These are phyloP conservation scores for Urosaurus nigricauda DNA, from an alignment of 2,797 vertebrate genomes.

Conservation along the genomic window DNA sequence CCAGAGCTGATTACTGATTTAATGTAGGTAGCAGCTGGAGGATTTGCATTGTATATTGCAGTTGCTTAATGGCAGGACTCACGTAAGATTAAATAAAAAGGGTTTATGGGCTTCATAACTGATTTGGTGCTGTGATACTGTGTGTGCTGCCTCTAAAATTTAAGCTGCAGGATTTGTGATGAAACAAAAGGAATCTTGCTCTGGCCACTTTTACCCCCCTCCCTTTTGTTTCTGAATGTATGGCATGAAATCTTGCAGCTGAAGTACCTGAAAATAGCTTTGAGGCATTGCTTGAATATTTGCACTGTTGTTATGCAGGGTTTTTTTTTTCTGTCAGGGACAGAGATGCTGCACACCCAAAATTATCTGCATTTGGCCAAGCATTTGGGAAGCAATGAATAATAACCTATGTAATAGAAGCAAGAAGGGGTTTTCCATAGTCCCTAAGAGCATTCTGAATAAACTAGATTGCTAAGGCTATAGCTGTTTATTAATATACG, in stretches of 20 bases:
- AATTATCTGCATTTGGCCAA: conserved; percentile 53
- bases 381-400: conserved; percentile 41
- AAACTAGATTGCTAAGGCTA: conserved; percentile 43
- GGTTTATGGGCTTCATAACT: conserved; percentile 66
- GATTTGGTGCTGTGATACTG: conserved; percentile 67
- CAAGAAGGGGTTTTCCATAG: conserved; percentile 52
- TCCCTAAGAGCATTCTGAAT: conserved; percentile 49
- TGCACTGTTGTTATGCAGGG: conserved; percentile 59
- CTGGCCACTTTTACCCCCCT: conserved; percentile 40
- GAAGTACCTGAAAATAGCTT: conserved; percentile 72
- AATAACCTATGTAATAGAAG: conserved; percentile 37
- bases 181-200: conserved; percentile 72
- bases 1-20: conserved; percentile 54
- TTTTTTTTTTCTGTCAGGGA: conserved; percentile 40
- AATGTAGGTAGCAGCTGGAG: neutral
- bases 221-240: conserved; percentile 72
- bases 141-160: conserved; percentile 73
- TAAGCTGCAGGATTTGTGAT: conserved; percentile 61
- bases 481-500: conserved; percentile 53
- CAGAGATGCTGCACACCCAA: conserved; percentile 49
- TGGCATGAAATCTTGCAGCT: conserved; percentile 64
- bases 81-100: conserved; percentile 58
- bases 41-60: conserved; percentile 47
- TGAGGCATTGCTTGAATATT: conserved; percentile 64
- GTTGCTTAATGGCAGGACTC: conserved; percentile 61